These are phyloP conservation scores for Typhlichthys subterraneus DNA, from an alignment of 2,797 vertebrate species.

Conservation along the genomic window DNA sequence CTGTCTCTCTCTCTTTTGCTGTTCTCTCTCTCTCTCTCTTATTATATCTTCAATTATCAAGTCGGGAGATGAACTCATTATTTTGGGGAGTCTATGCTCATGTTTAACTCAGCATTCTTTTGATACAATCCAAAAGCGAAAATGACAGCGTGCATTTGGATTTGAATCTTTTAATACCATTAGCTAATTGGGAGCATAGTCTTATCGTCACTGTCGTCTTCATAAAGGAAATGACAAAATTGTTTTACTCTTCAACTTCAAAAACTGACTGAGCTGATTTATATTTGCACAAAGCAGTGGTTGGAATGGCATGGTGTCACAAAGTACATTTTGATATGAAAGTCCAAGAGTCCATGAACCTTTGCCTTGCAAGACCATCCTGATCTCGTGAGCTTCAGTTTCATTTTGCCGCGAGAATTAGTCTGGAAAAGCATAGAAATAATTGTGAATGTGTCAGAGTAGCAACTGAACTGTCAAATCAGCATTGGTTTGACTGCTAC, in stretches of 20 bases:
- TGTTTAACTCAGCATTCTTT: slow-evolving; percentile 38
- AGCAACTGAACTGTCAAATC: too few relatives aligned
- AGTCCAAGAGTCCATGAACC: too few relatives aligned
- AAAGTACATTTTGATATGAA: too few relatives aligned
- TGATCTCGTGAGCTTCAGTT: too few relatives aligned
- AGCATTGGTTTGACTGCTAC: too few relatives aligned
- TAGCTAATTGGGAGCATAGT: slow-evolving; percentile 49
- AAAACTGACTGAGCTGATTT: slow-evolving; percentile 25
- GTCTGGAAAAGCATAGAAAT: too few relatives aligned
- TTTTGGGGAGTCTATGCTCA: slow-evolving; percentile 53
- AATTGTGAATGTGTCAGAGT: too few relatives aligned
- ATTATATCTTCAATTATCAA: slow-evolving; percentile 63
- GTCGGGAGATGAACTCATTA: slow-evolving; percentile 66
- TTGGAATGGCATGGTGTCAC: too few relatives aligned
- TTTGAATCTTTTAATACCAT: slow-evolving; percentile 54
- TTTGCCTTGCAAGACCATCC: too few relatives aligned
- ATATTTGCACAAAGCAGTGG: not conserved
- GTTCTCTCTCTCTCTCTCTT: slow-evolving; percentile 17
- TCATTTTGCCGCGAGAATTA: too few relatives aligned
- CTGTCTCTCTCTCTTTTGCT: slow-evolving; percentile 16
- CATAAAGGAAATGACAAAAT: slow-evolving; percentile 9
- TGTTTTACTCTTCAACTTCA: slow-evolving; percentile 24
- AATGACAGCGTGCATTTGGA: slow-evolving; percentile 61
- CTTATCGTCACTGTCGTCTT: slow-evolving; percentile 18
- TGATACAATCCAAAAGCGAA: slow-evolving; percentile 66